Base-by-base conservation (phyloP, 2,113 vertebrate species). In the Eulacestoma nigropectus region DNA sequence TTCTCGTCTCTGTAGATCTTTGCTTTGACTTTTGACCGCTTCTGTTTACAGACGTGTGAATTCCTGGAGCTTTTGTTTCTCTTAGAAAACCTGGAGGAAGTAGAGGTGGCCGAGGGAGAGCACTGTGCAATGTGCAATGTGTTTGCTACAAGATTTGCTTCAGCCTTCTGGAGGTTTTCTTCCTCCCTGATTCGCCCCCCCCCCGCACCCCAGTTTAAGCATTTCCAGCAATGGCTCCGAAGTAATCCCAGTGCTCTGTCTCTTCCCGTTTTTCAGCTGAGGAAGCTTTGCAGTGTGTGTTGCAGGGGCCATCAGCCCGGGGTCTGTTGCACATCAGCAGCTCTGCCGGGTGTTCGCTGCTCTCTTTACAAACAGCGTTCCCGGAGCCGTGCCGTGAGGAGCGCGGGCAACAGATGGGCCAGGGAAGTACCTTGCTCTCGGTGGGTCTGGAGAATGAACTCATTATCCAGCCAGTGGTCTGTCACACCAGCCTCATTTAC, bases 381-480 rank as follows among this genome's bases (percentile, higher is more conserved):
- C 53, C 2, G 1, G 65, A 89, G 90, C 87, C 37, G 1, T 42
- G 88, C 88, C 1, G 32, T 21, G 82, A 96, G 91, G 74, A 80
- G 73, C 26, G 30, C 42, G 2, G 63, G 0, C 39, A 96, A 59
- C 88, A 96, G 95, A 95, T 96, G 90, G 95, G 53, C 85, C 42
- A 39, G 86, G 90, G 32, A 94, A 80, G 59, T 22, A 77, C 88
- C 85, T 88, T 50, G 72, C 76, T 92, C 79, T 95, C 13, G 1
- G 30, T 79, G 79, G 88, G 79, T 46, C 85, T 90, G 90, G 83
- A 90, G 94, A 47, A 88, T 81, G 90, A 92, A 56, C 86, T 95
- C 94, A 44, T 96, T 94, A 95, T 85, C 56, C 93, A 95, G 89
- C 49, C 87, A 89, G 69, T 64, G 93, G 70, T 47, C 81, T 87